phyloP scores from a whole-genome alignment of 2,888 invertebrate species.

The Boloria euphrosyne region DNA sequence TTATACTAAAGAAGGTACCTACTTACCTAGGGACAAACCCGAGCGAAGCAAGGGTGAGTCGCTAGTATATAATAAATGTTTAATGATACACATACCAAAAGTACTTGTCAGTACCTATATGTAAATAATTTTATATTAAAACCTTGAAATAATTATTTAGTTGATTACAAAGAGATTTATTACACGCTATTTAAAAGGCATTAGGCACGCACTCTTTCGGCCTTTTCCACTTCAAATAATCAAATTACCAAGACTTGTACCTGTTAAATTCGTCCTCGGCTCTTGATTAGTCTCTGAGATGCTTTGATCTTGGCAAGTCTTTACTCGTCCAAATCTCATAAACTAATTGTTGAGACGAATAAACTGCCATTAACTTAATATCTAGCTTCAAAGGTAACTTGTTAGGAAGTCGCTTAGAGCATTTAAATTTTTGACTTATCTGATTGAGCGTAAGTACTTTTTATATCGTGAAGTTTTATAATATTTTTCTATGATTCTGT shows the following conservation, averaged over 20 bases:
- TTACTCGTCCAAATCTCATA: constrained; percentile 32
- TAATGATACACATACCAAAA: too few relatives aligned
- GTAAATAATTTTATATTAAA: neutral
- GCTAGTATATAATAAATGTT: too few relatives aligned
- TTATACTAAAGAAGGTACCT: too few relatives aligned
- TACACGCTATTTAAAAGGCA: constrained; percentile 12
- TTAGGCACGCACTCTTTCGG: constrained; percentile 18
- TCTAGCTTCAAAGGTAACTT: constrained; percentile 24
- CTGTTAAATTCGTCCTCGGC: constrained; percentile 36
- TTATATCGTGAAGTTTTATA: neutral
- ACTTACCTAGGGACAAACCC: too few relatives aligned
- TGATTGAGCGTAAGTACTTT: neutral
- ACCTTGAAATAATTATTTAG: constrained; percentile 4
- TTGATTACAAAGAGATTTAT: constrained; percentile 11
- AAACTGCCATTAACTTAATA: constrained; percentile 34
- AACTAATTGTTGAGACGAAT: constrained; percentile 37
- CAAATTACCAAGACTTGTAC: constrained; percentile 33
- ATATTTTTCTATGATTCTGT: too few relatives aligned
- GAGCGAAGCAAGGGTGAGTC: too few relatives aligned
- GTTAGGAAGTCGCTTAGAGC: constrained; percentile 10
- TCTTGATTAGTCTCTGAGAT: constrained; percentile 37
- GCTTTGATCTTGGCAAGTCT: constrained; percentile 14
- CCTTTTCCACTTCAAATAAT: constrained; percentile 31
- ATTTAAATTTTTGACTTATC: constrained; percentile 10
- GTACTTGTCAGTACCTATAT: too few relatives aligned